phyloP scores from a whole-genome alignment of 2,113 vertebrate species.

The Perognathus longimembris region DNA sequence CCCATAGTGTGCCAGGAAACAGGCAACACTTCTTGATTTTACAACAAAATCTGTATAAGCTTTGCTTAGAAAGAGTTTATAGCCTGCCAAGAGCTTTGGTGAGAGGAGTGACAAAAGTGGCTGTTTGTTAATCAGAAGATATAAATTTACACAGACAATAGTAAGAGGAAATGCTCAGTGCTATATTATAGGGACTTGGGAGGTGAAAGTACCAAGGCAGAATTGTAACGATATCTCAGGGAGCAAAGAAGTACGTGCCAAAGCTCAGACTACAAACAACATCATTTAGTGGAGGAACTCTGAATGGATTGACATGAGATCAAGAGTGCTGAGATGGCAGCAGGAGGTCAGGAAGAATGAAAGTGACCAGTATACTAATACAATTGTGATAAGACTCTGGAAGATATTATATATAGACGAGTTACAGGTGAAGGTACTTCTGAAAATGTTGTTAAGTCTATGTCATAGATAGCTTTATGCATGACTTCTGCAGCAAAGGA shows the following conservation, averaged over 20 bases:
- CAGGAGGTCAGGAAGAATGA: fast-evolving
- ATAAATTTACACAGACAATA: neutral
- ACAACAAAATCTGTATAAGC: neutral
- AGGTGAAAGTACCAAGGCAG: neutral
- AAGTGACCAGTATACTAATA: neutral
- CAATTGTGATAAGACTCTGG: neutral
- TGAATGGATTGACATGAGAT: neutral
- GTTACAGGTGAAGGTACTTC: neutral
- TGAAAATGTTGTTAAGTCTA: neutral
- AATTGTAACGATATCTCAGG: neutral
- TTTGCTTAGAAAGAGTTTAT: neutral
- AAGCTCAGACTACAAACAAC: neutral
- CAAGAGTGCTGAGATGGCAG: fast-evolving
- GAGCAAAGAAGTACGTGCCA: neutral
- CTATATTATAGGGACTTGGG: fast-evolving
- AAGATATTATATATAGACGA: neutral
- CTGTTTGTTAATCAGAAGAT: neutral
- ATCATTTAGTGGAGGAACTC: neutral
- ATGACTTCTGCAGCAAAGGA: neutral
- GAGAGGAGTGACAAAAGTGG: neutral
- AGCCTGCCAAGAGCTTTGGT: neutral
- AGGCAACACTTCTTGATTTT: neutral
- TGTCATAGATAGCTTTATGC: neutral
- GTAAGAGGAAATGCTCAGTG: fast-evolving
- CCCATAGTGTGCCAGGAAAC: neutral